These are phyloP conservation scores for Phorcus lineatus DNA, from an alignment of 2,888 invertebrate species.

Conservation along the genomic window DNA sequence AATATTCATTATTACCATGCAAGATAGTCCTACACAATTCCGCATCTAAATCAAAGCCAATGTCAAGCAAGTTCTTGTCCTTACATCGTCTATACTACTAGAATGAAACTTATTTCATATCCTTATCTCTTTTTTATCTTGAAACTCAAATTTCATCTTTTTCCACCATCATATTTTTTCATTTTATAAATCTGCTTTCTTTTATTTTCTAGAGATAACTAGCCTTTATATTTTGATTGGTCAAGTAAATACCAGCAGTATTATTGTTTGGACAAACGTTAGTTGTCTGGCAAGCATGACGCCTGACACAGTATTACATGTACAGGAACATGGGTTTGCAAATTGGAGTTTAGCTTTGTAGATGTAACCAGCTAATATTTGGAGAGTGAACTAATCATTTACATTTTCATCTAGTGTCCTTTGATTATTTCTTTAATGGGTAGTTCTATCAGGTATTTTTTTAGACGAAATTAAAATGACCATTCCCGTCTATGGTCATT, in stretches of 20 bases:
- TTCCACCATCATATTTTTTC: not conserved
- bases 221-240: not conserved
- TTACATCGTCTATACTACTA: not conserved
- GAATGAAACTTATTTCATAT: not conserved
- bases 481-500: too few relatives aligned
- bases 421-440: too few relatives aligned
- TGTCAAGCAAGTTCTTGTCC: not conserved
- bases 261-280: conserved; percentile 21
- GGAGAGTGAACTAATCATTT: too few relatives aligned
- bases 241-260: not conserved
- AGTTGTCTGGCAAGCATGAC: conserved; percentile 23
- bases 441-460: too few relatives aligned
- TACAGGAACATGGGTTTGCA: conserved; percentile 6
- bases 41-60: not conserved
- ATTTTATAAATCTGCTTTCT: not conserved
- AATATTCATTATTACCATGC: not conserved
- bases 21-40: not conserved
- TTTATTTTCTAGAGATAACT: not conserved
- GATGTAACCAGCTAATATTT: too few relatives aligned
- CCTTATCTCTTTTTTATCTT: not conserved
- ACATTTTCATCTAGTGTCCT: too few relatives aligned
- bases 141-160: not conserved
- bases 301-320: conserved; percentile 20
- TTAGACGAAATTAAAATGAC: too few relatives aligned
- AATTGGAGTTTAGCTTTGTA: conserved; percentile 2